phyloP scores from a whole-genome alignment of 2,113 vertebrate genomes.

The Laterallus jamaicensis region DNA sequence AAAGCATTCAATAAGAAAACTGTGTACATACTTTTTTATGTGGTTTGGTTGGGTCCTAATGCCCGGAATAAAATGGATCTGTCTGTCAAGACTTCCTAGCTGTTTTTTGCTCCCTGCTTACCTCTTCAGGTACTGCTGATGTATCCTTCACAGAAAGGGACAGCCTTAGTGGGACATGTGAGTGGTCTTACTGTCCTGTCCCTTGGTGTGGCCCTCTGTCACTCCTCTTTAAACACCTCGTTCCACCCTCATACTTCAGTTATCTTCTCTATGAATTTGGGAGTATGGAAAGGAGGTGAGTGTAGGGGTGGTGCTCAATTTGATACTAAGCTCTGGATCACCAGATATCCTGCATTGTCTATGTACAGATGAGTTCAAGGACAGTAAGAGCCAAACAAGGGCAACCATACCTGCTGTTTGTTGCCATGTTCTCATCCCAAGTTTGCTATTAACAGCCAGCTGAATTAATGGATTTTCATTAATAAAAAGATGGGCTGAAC shows the following conservation, averaged over 20 bases:
- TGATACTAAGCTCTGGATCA: not conserved
- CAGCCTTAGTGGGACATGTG: fast-evolving
- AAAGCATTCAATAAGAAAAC: not conserved
- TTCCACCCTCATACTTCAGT: not conserved
- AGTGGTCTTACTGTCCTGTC: not conserved
- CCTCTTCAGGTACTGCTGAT: not conserved
- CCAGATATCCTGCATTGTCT: fast-evolving
- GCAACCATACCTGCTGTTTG: not conserved
- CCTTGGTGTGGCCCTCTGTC: not conserved
- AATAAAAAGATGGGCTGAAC: not conserved
- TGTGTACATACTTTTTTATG: not conserved
- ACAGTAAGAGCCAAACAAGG: not conserved
- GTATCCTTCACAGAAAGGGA: not conserved
- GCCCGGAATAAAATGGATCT: fast-evolving
- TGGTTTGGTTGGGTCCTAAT: not conserved
- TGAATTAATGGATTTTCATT: not conserved
- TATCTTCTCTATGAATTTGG: not conserved
- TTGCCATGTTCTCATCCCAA: not conserved
- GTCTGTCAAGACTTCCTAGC: not conserved
- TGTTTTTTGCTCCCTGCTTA: not conserved
- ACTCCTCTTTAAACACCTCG: not conserved
- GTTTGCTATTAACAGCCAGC: not conserved
- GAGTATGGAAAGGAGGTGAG: not conserved
- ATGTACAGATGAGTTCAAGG: not conserved
- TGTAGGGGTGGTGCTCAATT: not conserved